Base-by-base conservation (phyloP, 2,113 vertebrate genomes). In the Perca fluviatilis region DNA sequence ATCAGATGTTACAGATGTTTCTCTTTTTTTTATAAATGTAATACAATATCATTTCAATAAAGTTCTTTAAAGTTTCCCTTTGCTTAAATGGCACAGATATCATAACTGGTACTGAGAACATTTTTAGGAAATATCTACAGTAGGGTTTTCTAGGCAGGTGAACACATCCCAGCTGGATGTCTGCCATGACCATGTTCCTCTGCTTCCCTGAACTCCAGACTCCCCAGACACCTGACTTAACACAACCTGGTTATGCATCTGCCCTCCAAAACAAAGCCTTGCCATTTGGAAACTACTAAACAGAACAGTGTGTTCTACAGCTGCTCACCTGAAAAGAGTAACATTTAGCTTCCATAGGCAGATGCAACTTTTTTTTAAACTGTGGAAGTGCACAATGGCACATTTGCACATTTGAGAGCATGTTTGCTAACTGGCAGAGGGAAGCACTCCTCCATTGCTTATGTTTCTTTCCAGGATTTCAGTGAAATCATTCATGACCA, bases 181-280 rank as follows among this genome's bases (percentile, higher is more conserved):
- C 57, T 47, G 33, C 46, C 43, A 13, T 6, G 47, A 80, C 76
- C 47, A 77, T 30, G 56, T 57, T 73, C 21, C 51, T 73, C 61
- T 74, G 66, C 57, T 54, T 47, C 14, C 67, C 63, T 60, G 43
- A 23, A 43, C 71, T 84, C 36, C 68, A 19, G n/a, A 25, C n/a
- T 85, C 82, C 85, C 66, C 46, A 84, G 67, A 79, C 69, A 63
- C 72, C 67, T 80, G 65, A 84, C 58, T 75, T 51, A 56, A 73
- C 47, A 60, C 71, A 80, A 73, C 76, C 57, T 27, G 65, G 10
- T 27, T 74, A 36, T 57, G 65, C 53, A 43, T 27, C 19, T n/a
- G 5, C 33, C 62, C 79, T 70, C 68, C 21, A 50, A 78, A 73
- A 68, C 33, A 66, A 43, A 70, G 18, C 30, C n/a, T 33, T 13